Conservation (phyloP, 2,797 vertebrate species). For the Epinephelus coioides region DNA sequence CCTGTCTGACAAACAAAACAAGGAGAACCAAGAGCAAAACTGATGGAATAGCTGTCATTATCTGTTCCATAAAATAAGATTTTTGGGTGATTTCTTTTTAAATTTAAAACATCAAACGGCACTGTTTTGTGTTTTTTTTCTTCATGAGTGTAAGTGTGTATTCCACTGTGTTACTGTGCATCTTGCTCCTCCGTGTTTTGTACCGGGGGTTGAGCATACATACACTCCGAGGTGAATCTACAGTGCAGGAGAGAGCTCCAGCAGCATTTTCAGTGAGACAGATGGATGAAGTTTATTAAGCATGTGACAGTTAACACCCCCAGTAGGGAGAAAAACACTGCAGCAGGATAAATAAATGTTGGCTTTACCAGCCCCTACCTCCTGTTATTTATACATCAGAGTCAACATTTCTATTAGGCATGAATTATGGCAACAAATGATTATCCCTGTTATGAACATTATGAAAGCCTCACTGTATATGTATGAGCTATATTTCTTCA, state of each 20-base stretch:
- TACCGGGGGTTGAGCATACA: not conserved
- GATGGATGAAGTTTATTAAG: constrained; percentile 84
- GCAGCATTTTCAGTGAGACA: constrained; percentile 63
- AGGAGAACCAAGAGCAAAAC: not conserved
- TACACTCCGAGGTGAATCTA: constrained; percentile 40
- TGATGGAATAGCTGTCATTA: not conserved
- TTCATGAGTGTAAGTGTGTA: not conserved
- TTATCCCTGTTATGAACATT: constrained; percentile 68
- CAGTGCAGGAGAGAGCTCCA: constrained; percentile 41
- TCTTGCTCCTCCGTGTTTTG: constrained; percentile 19
- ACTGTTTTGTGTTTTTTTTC: not conserved
- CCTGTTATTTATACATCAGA: constrained; percentile 61
- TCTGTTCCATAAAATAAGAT: not conserved
- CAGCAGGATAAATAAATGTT: constrained; percentile 76
- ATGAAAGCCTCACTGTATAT: constrained; percentile 51
- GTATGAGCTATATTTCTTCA: constrained; percentile 44
- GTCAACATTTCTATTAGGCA: constrained; percentile 64
- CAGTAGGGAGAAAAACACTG: constrained; percentile 63
- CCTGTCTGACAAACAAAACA: not conserved
- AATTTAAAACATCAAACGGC: no score
- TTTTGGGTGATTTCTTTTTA: not conserved
- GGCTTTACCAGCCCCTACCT: constrained; percentile 59
- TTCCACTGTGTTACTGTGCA: not conserved
- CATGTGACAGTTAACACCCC: constrained; percentile 76
- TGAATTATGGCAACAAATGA: constrained; percentile 72